phyloP scores from a whole-genome alignment of 2,888 invertebrate genomes.

The Drosophila algonquin region DNA sequence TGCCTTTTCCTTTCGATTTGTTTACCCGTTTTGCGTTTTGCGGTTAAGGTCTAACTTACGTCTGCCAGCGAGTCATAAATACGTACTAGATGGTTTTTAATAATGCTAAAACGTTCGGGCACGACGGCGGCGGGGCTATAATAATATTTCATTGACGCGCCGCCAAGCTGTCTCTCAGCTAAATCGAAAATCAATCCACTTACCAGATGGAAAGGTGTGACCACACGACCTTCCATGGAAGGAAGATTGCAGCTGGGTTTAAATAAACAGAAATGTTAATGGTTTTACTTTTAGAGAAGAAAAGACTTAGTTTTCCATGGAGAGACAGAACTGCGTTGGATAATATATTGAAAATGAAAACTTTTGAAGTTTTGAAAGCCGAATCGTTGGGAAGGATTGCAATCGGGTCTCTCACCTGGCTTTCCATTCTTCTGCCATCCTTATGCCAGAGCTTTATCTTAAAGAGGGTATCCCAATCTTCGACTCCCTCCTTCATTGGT shows the following conservation, averaged over 20 bases:
- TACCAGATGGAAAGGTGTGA: conserved; percentile 23
- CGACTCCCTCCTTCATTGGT: not conserved
- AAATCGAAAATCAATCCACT: conserved; percentile 34
- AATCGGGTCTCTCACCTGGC: too few relatives aligned
- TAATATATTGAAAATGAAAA: too few relatives aligned
- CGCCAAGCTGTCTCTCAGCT: conserved; percentile 38
- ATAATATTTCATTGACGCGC: conserved; percentile 9
- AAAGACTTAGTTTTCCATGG: too few relatives aligned
- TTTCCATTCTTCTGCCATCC: too few relatives aligned
- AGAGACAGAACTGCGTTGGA: not conserved
- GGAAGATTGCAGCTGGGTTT: too few relatives aligned
- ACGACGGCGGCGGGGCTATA: not conserved
- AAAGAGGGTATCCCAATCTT: not conserved
- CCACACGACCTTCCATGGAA: conserved; percentile 21
- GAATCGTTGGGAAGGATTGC: too few relatives aligned
- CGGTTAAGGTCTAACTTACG: conserved; percentile 35
- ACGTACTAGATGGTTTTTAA: conserved; percentile 45
- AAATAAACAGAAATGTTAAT: not conserved
- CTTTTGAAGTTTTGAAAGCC: too few relatives aligned
- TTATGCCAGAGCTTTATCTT: too few relatives aligned
- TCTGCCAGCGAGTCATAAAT: conserved; percentile 32
- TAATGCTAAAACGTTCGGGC: conserved; percentile 50
- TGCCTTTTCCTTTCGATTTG: conserved; percentile 50
- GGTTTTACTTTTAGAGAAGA: not conserved
- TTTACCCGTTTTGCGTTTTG: conserved; percentile 45